Conservation (phyloP, 2,797 vertebrate species). For the Halcyon chelicuti region DNA sequence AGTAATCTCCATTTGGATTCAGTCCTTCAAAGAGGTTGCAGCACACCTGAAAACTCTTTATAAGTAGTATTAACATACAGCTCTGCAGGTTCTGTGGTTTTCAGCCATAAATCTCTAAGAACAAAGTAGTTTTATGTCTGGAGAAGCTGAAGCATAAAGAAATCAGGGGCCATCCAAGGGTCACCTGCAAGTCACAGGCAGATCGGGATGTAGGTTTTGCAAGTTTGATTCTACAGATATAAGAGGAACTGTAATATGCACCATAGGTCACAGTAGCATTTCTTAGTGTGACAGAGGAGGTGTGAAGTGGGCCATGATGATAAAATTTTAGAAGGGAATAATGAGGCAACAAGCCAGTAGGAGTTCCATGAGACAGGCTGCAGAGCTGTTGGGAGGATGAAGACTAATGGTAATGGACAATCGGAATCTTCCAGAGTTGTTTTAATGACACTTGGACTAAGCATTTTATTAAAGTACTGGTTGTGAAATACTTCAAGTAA, state of each 20-base stretch:
- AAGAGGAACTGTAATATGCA: background rate
- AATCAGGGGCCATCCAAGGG: background rate
- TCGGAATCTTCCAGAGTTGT: background rate
- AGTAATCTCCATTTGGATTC: constrained; percentile 4
- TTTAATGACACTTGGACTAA: background rate
- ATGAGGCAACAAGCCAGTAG: constrained; percentile 38
- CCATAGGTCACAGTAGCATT: constrained; percentile 5
- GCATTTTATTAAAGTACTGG: background rate
- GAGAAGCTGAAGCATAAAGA: background rate
- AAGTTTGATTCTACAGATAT: background rate
- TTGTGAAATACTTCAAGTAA: background rate
- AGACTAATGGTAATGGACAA: background rate
- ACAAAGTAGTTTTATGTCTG: background rate
- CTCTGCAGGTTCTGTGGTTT: background rate
- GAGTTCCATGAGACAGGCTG: constrained; percentile 17
- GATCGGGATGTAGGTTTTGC: background rate
- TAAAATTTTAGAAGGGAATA: constrained; percentile 19
- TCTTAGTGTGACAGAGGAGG: constrained; percentile 34
- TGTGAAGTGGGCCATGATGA: constrained; percentile 39
- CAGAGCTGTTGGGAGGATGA: background rate
- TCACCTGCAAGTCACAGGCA: background rate
- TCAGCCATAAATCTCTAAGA: constrained; percentile 3
- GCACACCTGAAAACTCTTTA: background rate
- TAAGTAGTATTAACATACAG: background rate
- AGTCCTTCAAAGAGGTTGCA: background rate